Evolutionary conservation across 2,888 invertebrate genomes (phyloP), one percentile per base, ranked within the genome.

Genomic region (Dilophus febrilis): DNA sequence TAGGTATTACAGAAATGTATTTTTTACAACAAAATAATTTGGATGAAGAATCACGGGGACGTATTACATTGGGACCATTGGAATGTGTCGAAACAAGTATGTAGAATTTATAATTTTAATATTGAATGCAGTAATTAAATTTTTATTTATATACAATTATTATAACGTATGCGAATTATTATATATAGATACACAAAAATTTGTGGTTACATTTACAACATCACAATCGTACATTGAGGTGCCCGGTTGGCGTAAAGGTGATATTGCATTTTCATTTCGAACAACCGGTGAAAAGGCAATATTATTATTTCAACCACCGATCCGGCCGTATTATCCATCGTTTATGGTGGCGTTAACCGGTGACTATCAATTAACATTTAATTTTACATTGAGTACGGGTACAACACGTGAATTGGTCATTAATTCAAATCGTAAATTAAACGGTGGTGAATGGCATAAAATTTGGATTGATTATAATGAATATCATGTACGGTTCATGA

Each of bases 391-490:
- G 26, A 87, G 83, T 63, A 87, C 83, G 29, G 86, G 83, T 1
- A 77, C 77, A 7, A 79, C 81, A 36, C 74, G 83, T 47, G 83
- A 82, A 55, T 65, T 87, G 43, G 84, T 82, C 34, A 83, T 92
- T 45, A 78, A 79, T 53, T 87, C 87, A 3, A 74, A 77, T 47
- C 68, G 81, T 35, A 77, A 80, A 55, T 67, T 94, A 36, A 91
- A 90, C 56, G 83, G 84, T 38, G 92, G 91, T 2, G 87, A 90
- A 57, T 94, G 92, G 94, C 92, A 94, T 59, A 87, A 90, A 64
- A 79, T 92, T 47, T 86, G 87, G 84, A 86, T 94, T 45, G 91
- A 92, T 65, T 88, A 90, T 57, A 90, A 91, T 63, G 80, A 84
- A 56, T 85, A 90, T 59, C 91, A 91, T 58, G 87, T 91, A 28